Conservation (phyloP, 2,888 invertebrate species). For the Hesperia comma region DNA sequence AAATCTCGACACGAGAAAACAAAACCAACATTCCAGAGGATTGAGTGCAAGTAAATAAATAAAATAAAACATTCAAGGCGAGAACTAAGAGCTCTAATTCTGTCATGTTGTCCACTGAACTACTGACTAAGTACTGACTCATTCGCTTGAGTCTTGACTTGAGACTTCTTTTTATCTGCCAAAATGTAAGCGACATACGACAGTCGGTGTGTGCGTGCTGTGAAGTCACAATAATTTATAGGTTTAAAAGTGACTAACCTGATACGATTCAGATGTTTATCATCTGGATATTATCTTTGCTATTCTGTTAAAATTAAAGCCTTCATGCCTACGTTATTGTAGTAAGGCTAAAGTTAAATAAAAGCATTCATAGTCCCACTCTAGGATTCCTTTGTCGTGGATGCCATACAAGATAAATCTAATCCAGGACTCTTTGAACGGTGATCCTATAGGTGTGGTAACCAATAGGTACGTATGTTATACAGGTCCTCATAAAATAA, state of each 20-base stretch:
- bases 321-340: too few relatives aligned
- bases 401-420: too few relatives aligned
- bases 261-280: too few relatives aligned
- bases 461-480: too few relatives aligned
- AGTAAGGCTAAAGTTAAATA: too few relatives aligned
- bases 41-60: not conserved
- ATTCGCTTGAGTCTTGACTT: not conserved
- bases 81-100: conserved; percentile 1
- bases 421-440: too few relatives aligned
- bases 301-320: too few relatives aligned
- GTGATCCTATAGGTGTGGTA: too few relatives aligned
- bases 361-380: too few relatives aligned
- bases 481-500: too few relatives aligned
- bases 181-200: not conserved
- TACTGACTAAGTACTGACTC: conserved; percentile 13
- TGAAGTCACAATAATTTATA: not conserved
- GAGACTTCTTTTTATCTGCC: conserved; percentile 3
- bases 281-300: too few relatives aligned
- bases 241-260: not conserved
- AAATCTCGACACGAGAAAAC: not conserved
- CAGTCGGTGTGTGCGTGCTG: not conserved
- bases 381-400: too few relatives aligned
- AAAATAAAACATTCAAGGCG: not conserved
- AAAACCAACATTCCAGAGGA: not conserved
- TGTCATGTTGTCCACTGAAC: conserved; percentile 10